A percentile compares a stretch with the other conserved stretches of the same genome.
Evolutionary conservation across 2,113 vertebrate genomes (phyloP).

Genomic region (Campylorhamphus procurvoides): DNA sequence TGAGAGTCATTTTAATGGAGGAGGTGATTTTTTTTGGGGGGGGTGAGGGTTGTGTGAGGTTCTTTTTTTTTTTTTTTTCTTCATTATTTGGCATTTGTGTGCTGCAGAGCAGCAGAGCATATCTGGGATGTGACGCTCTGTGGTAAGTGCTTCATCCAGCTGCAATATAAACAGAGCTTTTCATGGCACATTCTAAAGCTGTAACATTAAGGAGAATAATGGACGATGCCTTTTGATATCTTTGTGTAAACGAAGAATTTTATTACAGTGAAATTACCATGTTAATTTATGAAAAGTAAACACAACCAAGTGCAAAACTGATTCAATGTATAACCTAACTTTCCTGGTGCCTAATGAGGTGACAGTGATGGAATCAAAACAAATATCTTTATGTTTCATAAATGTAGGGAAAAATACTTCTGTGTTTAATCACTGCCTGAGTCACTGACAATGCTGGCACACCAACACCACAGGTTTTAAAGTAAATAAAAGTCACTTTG

Average conservation of each 20-base stretch:
- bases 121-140: neutral
- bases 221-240: constrained; percentile 60
- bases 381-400: constrained; percentile 62
- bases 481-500: constrained; percentile 29
- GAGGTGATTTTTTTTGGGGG: neutral
- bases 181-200: constrained; percentile 7
- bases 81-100: neutral
- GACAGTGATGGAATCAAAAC: constrained; percentile 61
- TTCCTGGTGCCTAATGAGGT: constrained; percentile 58
- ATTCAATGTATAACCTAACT: constrained; percentile 47
- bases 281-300: constrained; percentile 67
- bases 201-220: constrained; percentile 53
- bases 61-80: neutral
- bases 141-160: constrained; percentile 17
- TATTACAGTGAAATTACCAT: constrained; percentile 64
- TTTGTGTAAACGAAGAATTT: constrained; percentile 69
- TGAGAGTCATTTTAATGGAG: neutral
- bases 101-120: neutral
- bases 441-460: constrained; percentile 23
- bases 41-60: neutral
- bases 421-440: constrained; percentile 34
- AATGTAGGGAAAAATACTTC: constrained; percentile 50
- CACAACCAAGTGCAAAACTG: constrained; percentile 58
- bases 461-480: neutral
- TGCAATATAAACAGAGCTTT: constrained; percentile 63